Evolutionary conservation across 2,113 vertebrate species (phyloP), one percentile per base, ranked within the genome.

Genomic region (Petromus typicus): DNA sequence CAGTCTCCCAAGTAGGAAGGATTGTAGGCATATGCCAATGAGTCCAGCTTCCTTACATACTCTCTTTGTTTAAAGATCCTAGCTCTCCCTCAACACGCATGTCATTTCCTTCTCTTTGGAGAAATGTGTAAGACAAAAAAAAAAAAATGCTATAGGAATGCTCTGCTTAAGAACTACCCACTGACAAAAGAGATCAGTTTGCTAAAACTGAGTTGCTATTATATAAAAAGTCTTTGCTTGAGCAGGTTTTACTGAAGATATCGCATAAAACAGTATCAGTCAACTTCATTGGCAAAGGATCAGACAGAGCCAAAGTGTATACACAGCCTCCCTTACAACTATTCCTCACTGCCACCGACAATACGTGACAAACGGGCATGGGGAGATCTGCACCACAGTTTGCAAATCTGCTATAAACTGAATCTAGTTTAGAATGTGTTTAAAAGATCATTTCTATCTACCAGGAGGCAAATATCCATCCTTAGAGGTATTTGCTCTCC

Each of bases 1-100:
- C 43, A 85, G 63, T 3, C 12, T 84, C 40, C 59, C 43, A 30
- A 51, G 25, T 51, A 51, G 23, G 12, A 32, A 51, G 75, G 75
- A 34, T 51, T 51, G 32, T 9, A 51, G 13, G 13, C 1, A 4
- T 78, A 78, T 64, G 30, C 27, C 30, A 48, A 17, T 34, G 18
- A 2, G 13, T 2, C 43, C 32, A 43, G 30, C 22, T 43, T 84
- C 43, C 43, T 93, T 56, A 86, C n/a, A 25, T 13, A 51, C 34
- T 86, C 76, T 83, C 66, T 81, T 61, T 67, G 20, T 11, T 86
- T 89, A 61, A 90, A 95, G 57, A 92, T 11, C 43, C 18, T 57
- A 92, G 57, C 10, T 51, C n/a, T n/a, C n/a, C n/a, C n/a, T n/a
- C n/a, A 89, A 95, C 67, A 22, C 64, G 61, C 18, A 40, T 3